These are phyloP conservation scores for Stichodactyla mertensii DNA, from an alignment of 64 coral and sea anemone genomes.

Conservation along the genomic window DNA sequence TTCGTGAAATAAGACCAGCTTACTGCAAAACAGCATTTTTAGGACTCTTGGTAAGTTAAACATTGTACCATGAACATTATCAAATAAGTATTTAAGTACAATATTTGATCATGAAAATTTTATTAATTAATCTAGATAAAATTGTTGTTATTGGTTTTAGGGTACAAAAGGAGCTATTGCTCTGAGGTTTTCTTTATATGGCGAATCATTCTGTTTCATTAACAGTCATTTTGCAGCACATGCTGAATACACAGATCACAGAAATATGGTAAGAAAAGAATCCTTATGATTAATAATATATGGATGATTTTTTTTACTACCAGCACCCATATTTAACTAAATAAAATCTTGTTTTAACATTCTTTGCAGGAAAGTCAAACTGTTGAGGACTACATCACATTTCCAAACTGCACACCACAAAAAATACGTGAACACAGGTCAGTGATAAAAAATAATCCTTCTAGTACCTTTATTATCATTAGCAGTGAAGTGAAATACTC, in stretches of 20 bases:
- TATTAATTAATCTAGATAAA: no score
- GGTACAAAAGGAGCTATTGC: slow-evolving; percentile 97
- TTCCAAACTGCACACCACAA: slow-evolving; percentile 71
- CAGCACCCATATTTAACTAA: no score
- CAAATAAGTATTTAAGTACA: neutral
- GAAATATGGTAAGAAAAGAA: slow-evolving; percentile 67
- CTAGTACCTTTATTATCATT: no score
- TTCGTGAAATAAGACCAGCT: slow-evolving; percentile 69
- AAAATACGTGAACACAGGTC: slow-evolving; percentile 79
- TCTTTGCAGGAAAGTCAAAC: slow-evolving; percentile 58
- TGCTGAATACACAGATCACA: slow-evolving; percentile 87
- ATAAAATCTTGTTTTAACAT: neutral
- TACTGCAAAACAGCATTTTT: slow-evolving; percentile 86
- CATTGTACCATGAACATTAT: no score
- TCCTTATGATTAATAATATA: no score
- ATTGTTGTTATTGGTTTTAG: slow-evolving; percentile 6
- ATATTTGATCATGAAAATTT: neutral
- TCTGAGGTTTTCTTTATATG: slow-evolving; percentile 80
- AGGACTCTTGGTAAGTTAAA: slow-evolving; percentile 66
- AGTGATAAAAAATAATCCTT: neutral
- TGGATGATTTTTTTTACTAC: no score
- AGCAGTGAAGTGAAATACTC: no score
- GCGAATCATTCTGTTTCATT: slow-evolving; percentile 89
- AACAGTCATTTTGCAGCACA: slow-evolving; percentile 98
- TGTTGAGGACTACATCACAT: slow-evolving; percentile 18